Conservation (phyloP, 2,797 vertebrate genomes). For the Ataeniobius toweri region DNA sequence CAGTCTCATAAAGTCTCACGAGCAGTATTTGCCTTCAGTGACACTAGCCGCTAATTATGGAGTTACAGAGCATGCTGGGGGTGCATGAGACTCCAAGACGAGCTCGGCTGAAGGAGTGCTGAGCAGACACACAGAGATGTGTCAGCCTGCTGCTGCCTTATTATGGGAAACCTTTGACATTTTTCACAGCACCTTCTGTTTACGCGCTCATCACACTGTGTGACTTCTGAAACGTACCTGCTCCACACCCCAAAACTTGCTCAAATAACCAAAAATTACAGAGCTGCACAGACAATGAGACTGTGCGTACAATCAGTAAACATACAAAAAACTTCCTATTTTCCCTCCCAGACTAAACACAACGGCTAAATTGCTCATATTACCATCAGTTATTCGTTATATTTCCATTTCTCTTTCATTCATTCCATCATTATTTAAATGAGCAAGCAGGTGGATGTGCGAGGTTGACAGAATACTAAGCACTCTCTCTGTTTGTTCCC, state of each 20-base stretch:
- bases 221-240: constrained; percentile 20
- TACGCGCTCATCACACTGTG: constrained; percentile 20
- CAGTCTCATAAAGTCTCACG: constrained; percentile 16
- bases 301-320: constrained; percentile 18
- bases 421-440: constrained; percentile 76
- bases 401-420: constrained; percentile 40
- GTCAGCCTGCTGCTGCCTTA: constrained; percentile 33
- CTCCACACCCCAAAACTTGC: constrained; percentile 27
- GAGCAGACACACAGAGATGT: constrained; percentile 28
- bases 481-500: constrained; percentile 64
- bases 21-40: constrained; percentile 40
- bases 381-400: constrained; percentile 50
- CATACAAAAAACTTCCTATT: constrained; percentile 28
- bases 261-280: constrained; percentile 33
- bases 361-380: constrained; percentile 54
- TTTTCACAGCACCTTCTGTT: constrained; percentile 32
- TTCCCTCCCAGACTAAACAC: constrained; percentile 31
- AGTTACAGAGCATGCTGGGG: constrained; percentile 44
- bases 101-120: constrained; percentile 31
- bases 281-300: constrained; percentile 4
- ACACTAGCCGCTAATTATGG: constrained; percentile 61
- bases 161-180: constrained; percentile 54
- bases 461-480: constrained; percentile 69
- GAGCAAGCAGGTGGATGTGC: constrained; percentile 43
- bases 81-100: constrained; percentile 48